These are phyloP conservation scores for Nezara viridula DNA, from an alignment of 2,888 invertebrate species.

Conservation along the genomic window DNA sequence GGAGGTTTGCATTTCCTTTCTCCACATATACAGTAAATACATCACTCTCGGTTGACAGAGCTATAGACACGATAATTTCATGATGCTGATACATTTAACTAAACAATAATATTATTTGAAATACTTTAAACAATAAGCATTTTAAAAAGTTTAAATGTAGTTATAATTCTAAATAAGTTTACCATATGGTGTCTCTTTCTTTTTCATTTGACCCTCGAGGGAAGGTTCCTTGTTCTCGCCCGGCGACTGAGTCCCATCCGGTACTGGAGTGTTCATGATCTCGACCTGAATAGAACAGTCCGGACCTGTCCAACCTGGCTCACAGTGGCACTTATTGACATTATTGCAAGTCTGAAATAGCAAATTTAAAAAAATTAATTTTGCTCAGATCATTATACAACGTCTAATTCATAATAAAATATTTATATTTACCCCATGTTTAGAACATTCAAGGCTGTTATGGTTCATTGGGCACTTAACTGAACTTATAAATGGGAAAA, in stretches of 20 bases:
- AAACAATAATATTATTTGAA: not conserved
- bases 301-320: constrained; percentile 87
- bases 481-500: constrained; percentile 87
- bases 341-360: constrained; percentile 88
- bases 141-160: not conserved
- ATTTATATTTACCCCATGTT: constrained; percentile 86
- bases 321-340: constrained; percentile 91
- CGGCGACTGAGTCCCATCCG: constrained; percentile 70
- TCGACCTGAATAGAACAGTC: constrained; percentile 87
- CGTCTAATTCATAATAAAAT: not conserved
- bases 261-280: constrained; percentile 74
- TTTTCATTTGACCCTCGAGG: constrained; percentile 79
- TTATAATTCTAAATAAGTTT: constrained; percentile 71
- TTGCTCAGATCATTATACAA: not conserved
- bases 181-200: constrained; percentile 95
- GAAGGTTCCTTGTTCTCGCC: constrained; percentile 72
- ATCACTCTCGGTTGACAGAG: not conserved
- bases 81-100: not conserved
- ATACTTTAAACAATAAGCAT: not conserved
- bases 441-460: constrained; percentile 91
- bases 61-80: not conserved
- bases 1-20: not conserved
- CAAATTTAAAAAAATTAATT: not conserved
- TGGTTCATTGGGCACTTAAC: constrained; percentile 92
- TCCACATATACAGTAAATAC: not conserved